Conservation (phyloP, 2,797 vertebrate species). For the Rhynchonycteris naso region DNA sequence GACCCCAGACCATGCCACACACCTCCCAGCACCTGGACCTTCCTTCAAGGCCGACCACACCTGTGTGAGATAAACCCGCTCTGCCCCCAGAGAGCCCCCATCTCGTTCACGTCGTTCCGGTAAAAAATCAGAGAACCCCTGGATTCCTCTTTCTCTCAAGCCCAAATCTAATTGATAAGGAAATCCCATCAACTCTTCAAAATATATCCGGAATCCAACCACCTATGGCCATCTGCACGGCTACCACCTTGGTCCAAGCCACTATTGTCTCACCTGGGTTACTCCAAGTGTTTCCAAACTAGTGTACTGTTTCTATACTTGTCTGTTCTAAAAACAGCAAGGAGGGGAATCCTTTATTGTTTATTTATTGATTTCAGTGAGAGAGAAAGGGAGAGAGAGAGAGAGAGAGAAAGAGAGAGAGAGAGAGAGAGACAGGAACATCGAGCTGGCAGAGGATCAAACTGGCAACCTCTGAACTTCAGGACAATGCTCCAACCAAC, state of each 20-base stretch:
- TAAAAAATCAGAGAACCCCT: neutral
- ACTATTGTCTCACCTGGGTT: neutral
- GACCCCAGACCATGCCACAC: neutral
- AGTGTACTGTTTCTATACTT: neutral
- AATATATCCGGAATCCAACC: neutral
- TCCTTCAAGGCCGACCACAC: rapidly evolving
- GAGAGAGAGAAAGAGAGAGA: no score
- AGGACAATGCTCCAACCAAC: no score
- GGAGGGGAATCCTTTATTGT: neutral
- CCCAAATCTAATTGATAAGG: neutral
- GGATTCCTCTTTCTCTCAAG: neutral
- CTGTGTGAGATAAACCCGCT: neutral
- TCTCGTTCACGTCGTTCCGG: neutral
- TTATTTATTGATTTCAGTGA: no score
- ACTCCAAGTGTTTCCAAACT: neutral
- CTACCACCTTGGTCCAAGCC: neutral
- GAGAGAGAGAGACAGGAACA: no score
- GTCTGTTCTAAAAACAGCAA: neutral
- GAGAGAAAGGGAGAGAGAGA: no score
- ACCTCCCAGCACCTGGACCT: neutral
- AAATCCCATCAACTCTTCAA: neutral
- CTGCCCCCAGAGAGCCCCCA: neutral
- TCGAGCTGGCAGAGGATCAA: no score
- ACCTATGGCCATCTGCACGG: neutral
- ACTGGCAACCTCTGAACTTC: no score